Percentiles rank a stretch among this genome's conserved stretches.
These are phyloP conservation scores for Madoqua kirkii DNA, from an alignment of 2,113 vertebrate genomes.

Conservation along the genomic window DNA sequence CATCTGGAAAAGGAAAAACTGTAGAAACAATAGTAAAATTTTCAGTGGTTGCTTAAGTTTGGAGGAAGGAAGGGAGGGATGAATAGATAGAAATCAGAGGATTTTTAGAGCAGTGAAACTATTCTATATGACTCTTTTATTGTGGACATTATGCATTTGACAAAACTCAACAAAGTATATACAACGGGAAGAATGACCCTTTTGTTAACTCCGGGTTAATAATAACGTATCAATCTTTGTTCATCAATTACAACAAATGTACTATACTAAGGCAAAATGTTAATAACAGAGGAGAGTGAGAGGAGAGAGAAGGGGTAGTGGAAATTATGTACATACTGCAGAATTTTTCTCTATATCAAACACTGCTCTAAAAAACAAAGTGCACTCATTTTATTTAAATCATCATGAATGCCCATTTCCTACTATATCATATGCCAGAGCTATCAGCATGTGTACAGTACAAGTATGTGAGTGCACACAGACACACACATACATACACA, in stretches of 20 bases:
- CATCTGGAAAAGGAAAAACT: background rate
- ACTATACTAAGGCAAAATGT: background rate
- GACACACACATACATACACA: background rate
- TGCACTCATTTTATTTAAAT: background rate
- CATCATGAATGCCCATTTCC: background rate
- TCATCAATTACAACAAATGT: background rate
- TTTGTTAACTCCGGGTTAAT: background rate
- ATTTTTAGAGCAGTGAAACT: background rate
- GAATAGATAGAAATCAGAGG: background rate
- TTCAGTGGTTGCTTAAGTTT: background rate
- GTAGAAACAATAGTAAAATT: background rate
- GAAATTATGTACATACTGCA: background rate
- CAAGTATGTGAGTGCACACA: rapidly evolving
- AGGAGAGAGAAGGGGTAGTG: background rate
- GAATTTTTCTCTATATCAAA: background rate
- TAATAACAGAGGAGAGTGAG: background rate
- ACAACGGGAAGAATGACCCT: background rate
- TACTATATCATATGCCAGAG: background rate
- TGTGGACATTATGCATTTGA: background rate
- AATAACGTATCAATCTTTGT: background rate
- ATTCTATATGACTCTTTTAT: background rate
- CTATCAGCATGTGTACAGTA: background rate
- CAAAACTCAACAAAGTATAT: background rate
- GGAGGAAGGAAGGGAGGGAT: background rate
- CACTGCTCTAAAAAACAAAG: background rate